Percentiles rank a stretch among this genome's conserved stretches.
These are phyloP conservation scores for Drosophila kambysellisi DNA, from an alignment of 2,888 invertebrate species.

Conservation along the genomic window DNA sequence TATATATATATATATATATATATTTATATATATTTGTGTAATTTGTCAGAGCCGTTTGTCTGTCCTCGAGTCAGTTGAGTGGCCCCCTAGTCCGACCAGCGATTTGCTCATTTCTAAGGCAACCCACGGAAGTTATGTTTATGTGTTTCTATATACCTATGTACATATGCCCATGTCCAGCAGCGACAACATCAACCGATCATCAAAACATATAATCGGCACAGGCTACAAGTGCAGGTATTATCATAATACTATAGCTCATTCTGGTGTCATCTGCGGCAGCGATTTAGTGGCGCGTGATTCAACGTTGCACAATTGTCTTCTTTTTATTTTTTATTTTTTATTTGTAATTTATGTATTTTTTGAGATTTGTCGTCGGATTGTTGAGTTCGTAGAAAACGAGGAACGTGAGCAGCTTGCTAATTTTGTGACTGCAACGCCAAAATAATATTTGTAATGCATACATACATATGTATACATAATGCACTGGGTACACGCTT, in stretches of 20 bases:
- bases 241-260: conserved; percentile 40
- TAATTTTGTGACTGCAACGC: conserved; percentile 53
- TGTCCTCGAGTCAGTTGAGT: conserved; percentile 54
- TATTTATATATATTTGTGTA: conserved; percentile 23
- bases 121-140: conserved; percentile 35
- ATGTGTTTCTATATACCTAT: background rate
- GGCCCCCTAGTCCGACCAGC: conserved; percentile 31
- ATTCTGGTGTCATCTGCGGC: conserved; percentile 44
- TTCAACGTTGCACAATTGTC: conserved; percentile 72
- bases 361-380: conserved; percentile 57
- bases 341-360: background rate
- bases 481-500: conserved; percentile 18
- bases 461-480: conserved; percentile 15
- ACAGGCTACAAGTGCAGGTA: conserved; percentile 13
- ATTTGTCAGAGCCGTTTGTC: conserved; percentile 58
- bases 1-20: background rate
- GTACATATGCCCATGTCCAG: background rate
- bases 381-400: conserved; percentile 61
- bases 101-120: conserved; percentile 22
- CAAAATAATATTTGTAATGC: conserved; percentile 28
- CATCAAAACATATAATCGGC: conserved; percentile 23
- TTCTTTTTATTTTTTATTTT: conserved; percentile 19
- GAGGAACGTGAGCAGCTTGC: conserved; percentile 72
- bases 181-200: conserved; percentile 7
- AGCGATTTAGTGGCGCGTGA: conserved; percentile 57